Evolutionary conservation across 2,888 invertebrate species (phyloP), one percentile per base, ranked within the genome.

Genomic region (Lagria hirta): DNA sequence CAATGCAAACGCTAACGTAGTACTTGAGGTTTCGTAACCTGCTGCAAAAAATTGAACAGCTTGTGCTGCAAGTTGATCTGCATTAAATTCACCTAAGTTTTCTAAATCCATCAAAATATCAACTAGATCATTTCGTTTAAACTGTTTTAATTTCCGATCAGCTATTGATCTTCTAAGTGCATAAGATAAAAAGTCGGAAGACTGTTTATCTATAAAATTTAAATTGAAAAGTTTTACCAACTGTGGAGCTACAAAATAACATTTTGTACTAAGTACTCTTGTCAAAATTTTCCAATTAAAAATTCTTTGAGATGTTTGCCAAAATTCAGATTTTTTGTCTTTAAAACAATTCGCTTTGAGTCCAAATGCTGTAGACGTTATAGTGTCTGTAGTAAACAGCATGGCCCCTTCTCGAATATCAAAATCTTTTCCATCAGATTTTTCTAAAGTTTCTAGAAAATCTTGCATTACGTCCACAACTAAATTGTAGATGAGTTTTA

Each of bases 21-120:
- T 62, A 6, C 73, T 71, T 0, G 74, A 72, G 1, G 76, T 75
- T 48, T 75, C 75, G 49, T 70, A 73, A 1, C 75, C 75, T 13
- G 75, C 76, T 1, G 69, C 35, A 48, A 73, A 74, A 50, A 77
- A 74, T 1, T 73, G 64, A 1, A 73, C 52, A 1, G 70, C 63
- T 33, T 75, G 72, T n/a, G n/a, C n/a, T n/a, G n/a, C n/a, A n/a
- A n/a, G n/a, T n/a, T n/a, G n/a, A n/a, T n/a, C n/a, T n/a, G n/a
- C n/a, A n/a, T n/a, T n/a, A n/a, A n/a, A n/a, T n/a, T n/a, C n/a
- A n/a, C n/a, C n/a, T n/a, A n/a, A n/a, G 3, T 34, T 12, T 18
- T 41, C 29, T 10, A 41, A 6, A 11, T 18, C 18, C 2, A 41
- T 10, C 6, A 41, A 18, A 10, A 33, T 33, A 16, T 41, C 41